Evolutionary conservation across 2,888 invertebrate species (phyloP).

Genomic region (Stenolophus ochropezus): DNA sequence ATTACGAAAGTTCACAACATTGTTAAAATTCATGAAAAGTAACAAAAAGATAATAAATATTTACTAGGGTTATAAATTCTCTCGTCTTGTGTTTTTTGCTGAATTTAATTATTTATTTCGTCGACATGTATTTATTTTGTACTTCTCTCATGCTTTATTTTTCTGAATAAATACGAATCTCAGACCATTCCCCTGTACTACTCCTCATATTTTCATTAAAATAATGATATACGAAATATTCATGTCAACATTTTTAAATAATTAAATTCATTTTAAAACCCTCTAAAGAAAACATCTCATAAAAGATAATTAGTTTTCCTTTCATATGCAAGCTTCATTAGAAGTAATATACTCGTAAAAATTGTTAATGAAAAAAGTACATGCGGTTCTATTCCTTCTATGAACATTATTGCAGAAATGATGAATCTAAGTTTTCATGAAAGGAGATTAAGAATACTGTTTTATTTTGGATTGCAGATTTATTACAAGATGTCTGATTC

Average conservation of each 20-base stretch:
- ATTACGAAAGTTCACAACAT: not conserved
- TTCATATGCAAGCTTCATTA: no score
- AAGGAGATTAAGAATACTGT: not conserved
- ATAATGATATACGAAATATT: no score
- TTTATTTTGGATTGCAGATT: conserved; percentile 35
- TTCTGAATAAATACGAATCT: conserved; percentile 41
- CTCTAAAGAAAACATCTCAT: no score
- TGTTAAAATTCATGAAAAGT: not conserved
- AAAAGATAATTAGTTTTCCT: no score
- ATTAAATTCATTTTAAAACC: no score
- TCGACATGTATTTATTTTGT: conserved; percentile 38
- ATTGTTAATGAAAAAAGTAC: no score
- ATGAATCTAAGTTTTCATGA: not conserved
- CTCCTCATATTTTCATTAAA: no score
- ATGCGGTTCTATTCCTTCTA: no score
- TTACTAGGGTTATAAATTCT: conserved; percentile 40
- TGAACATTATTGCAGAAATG: no score
- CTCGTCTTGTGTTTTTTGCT: conserved; percentile 40
- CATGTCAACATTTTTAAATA: no score
- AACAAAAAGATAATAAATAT: conserved; percentile 32
- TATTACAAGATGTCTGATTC: conserved; percentile 58
- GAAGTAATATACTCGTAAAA: no score
- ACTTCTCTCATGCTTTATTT: conserved; percentile 41
- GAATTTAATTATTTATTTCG: conserved; percentile 46
- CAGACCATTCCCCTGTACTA: not conserved